Conservation (phyloP, 2,888 invertebrate genomes). For the Teleogryllus oceanicus region DNA sequence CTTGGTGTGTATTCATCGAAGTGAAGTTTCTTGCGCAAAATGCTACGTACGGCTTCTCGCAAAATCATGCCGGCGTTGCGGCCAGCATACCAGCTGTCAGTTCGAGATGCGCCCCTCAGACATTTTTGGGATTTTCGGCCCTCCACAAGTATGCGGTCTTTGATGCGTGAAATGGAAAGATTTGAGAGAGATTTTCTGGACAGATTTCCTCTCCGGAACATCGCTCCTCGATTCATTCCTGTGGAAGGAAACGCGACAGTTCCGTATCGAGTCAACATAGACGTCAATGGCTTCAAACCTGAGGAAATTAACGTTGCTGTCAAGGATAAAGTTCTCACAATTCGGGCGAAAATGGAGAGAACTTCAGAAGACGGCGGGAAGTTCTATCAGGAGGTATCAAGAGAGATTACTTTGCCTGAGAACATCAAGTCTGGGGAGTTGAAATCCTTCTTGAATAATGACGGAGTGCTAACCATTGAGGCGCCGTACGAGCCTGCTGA, state of each 20-base stretch:
- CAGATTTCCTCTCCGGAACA: conserved; percentile 29
- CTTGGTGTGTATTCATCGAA: neutral
- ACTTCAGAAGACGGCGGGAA: conserved; percentile 39
- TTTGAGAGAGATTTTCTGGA: conserved; percentile 36
- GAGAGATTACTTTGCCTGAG: conserved; percentile 41
- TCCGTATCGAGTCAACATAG: conserved; percentile 39
- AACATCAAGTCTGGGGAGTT: conserved; percentile 39
- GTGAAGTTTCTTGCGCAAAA: no score
- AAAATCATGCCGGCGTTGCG: no score
- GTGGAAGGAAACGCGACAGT: conserved; percentile 29
- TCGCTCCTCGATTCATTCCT: conserved; percentile 33
- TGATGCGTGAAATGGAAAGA: conserved; percentile 38
- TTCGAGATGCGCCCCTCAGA: neutral
- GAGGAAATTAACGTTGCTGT: conserved; percentile 41
- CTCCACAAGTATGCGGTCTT: conserved; percentile 30
- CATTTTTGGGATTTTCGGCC: conserved; percentile 22
- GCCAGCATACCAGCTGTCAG: no score
- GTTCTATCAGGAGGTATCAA: conserved; percentile 40
- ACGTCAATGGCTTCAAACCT: conserved; percentile 40
- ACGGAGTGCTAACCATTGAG: conserved; percentile 41
- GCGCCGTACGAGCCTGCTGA: conserved; percentile 37
- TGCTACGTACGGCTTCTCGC: no score
- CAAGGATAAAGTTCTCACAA: conserved; percentile 38
- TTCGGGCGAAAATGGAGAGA: conserved; percentile 40
- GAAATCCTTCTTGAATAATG: conserved; percentile 39